phyloP scores from a whole-genome alignment of 2,888 invertebrate genomes.

The Erebia palarica region DNA sequence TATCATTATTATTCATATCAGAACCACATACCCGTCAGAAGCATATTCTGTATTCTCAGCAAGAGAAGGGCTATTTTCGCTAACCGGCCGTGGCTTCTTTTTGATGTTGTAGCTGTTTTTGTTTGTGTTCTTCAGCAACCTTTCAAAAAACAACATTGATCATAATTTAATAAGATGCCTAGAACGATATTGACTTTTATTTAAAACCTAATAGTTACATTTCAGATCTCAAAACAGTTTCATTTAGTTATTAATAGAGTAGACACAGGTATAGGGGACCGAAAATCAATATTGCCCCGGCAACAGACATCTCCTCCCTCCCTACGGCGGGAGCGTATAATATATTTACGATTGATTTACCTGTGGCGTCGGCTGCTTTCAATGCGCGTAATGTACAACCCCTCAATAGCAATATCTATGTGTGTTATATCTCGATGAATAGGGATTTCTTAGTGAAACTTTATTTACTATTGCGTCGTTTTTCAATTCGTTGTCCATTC shows the following conservation, averaged over 20 bases:
- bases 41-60: constrained; percentile 68
- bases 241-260: background rate
- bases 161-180: background rate
- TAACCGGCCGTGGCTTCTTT: constrained; percentile 63
- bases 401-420: too few relatives aligned
- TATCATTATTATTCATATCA: background rate
- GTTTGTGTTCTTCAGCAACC: constrained; percentile 68
- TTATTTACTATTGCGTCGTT: too few relatives aligned
- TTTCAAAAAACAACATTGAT: constrained; percentile 39
- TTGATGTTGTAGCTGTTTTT: constrained; percentile 65
- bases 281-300: constrained; percentile 8
- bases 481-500: too few relatives aligned
- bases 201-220: background rate
- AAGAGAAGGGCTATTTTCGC: constrained; percentile 61
- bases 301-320: background rate
- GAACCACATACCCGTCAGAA: constrained; percentile 62
- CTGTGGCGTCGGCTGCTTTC: too few relatives aligned
- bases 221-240: background rate
- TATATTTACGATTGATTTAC: too few relatives aligned
- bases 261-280: background rate
- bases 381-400: too few relatives aligned
- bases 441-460: too few relatives aligned
- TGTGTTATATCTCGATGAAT: too few relatives aligned
- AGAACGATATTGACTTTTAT: background rate
- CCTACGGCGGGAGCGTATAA: background rate